phyloP scores from a whole-genome alignment of 2,797 vertebrate species.

The Notolepis coatsorum region DNA sequence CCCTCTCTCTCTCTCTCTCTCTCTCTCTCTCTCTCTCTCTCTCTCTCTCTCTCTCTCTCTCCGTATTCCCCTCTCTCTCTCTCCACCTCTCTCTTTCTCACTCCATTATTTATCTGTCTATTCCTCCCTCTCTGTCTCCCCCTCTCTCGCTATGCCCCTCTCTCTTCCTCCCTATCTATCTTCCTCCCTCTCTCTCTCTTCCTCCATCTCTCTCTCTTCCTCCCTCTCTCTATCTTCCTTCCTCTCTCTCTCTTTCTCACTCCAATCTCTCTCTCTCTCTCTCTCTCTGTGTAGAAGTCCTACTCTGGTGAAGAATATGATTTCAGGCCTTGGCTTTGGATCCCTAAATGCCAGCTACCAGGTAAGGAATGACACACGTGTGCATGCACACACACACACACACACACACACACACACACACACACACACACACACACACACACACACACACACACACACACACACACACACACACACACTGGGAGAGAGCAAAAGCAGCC shows the following conservation, averaged over 20 bases:
- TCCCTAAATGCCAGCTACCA: conserved; percentile 98
- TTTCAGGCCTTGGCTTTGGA: conserved; percentile 96
- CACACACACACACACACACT: neutral
- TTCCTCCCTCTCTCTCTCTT: neutral
- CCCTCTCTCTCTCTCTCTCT: conserved; percentile 3
- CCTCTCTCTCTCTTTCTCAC: too few species aligned
- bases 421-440: conserved; percentile 16
- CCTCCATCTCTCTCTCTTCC: neutral
- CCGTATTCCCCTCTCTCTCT: conserved; percentile 49
- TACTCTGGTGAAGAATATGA: conserved; percentile 99
- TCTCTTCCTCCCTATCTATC: conserved; percentile 8
- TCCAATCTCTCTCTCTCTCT: conserved; percentile 29
- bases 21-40: too few species aligned
- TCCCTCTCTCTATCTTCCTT: conserved; percentile 7
- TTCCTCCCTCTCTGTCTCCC: too few species aligned
- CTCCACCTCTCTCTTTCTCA: neutral
- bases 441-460: neutral
- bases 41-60: conserved; percentile 27
- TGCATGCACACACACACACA: conserved; percentile 13
- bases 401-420: conserved; percentile 37
- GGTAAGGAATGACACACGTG: conserved; percentile 75
- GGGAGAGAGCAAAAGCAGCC: too few species aligned
- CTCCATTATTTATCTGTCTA: conserved; percentile 4
- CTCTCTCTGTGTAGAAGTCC: conserved; percentile 86
- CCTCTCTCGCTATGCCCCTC: too few species aligned